These are phyloP conservation scores for Macropis europaea DNA, from an alignment of 2,888 invertebrate species.

Conservation along the genomic window DNA sequence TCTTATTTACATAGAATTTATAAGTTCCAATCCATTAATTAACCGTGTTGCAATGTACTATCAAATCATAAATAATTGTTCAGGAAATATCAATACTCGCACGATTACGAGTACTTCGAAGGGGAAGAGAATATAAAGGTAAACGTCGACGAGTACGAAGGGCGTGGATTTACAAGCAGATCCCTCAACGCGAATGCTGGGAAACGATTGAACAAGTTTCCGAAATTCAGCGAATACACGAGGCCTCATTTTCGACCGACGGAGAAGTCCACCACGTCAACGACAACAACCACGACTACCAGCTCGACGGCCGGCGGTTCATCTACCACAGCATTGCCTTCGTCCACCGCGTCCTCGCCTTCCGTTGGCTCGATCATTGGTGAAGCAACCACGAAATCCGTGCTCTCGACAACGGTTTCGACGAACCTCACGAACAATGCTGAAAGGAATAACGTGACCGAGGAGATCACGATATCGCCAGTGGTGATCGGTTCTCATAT, in stretches of 20 bases:
- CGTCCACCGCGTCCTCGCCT: slow-evolving; percentile 31
- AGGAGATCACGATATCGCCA: not conserved
- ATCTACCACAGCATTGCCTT: slow-evolving; percentile 46
- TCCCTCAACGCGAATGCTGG: slow-evolving; percentile 57
- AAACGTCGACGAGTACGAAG: slow-evolving; percentile 42
- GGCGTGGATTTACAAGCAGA: slow-evolving; percentile 61
- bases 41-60: not conserved
- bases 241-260: slow-evolving; percentile 57
- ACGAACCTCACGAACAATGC: not conserved
- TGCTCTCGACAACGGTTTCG: not conserved
- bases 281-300: slow-evolving; percentile 52
- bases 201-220: slow-evolving; percentile 56
- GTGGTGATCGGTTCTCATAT: slow-evolving; percentile 44
- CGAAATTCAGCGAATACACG: slow-evolving; percentile 58
- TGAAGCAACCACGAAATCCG: slow-evolving; percentile 2
- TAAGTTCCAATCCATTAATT: too few relatives aligned
- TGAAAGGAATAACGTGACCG: not conserved
- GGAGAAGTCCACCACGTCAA: slow-evolving; percentile 31
- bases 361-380: not conserved
- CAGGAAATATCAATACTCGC: slow-evolving; percentile 63
- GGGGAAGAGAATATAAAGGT: slow-evolving; percentile 17
- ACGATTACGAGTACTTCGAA: slow-evolving; percentile 64
- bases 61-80: not conserved
- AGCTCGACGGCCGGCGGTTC: slow-evolving; percentile 50
- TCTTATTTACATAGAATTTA: too few relatives aligned